Conservation (phyloP, 2,113 vertebrate species). For the human region DNA sequence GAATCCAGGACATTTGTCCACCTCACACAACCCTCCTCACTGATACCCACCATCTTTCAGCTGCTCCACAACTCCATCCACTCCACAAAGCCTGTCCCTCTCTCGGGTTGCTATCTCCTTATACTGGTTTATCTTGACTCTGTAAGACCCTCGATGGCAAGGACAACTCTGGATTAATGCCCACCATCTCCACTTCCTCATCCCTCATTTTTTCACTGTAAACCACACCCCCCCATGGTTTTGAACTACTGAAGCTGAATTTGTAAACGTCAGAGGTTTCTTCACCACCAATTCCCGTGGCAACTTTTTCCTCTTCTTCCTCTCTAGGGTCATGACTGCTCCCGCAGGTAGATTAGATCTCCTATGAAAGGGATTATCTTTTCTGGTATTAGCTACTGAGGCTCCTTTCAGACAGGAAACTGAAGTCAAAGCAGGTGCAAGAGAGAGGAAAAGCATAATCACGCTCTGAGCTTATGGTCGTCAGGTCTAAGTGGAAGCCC, state of each 20-base stretch:
- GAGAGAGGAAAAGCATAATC: neutral
- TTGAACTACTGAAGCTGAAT: neutral
- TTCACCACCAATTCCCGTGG: neutral
- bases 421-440: neutral
- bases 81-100: no score
- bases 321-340: neutral
- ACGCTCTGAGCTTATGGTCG: neutral
- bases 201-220: neutral
- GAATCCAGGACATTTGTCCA: neutral
- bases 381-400: neutral
- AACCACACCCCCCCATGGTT: rapidly evolving
- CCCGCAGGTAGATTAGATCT: neutral
- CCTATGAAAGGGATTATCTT: neutral
- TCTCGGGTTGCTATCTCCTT: neutral
- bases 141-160: no score
- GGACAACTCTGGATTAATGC: neutral
- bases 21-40: neutral
- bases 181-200: neutral
- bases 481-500: neutral
- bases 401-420: neutral
- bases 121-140: neutral
- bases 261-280: neutral
- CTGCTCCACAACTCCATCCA: neutral
- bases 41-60: neutral
- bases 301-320: neutral